Percentiles rank a stretch among this genome's conserved stretches.
Conservation (phyloP, 2,113 vertebrate species). For the Sinosuthora webbiana region DNA sequence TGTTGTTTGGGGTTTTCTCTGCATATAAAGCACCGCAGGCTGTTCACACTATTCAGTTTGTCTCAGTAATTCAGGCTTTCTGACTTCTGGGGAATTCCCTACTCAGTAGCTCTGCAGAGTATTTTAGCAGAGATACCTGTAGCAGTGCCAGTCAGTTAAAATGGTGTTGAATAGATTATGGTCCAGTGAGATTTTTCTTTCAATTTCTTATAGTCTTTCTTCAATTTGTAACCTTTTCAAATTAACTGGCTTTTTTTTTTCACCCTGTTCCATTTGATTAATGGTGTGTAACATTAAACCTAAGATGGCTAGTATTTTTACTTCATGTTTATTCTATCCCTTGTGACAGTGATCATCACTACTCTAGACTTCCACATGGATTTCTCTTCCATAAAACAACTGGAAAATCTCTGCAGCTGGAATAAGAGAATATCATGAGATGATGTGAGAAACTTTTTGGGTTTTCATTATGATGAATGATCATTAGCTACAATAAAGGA, state of each 20-base stretch:
- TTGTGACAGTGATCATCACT: not conserved
- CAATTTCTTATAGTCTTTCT: not conserved
- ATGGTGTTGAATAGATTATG: not conserved
- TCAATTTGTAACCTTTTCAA: not conserved
- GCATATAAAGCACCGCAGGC: not conserved
- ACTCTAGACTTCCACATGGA: not conserved
- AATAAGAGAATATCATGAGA: not conserved
- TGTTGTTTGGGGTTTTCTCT: not conserved
- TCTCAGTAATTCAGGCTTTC: not conserved
- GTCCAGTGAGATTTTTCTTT: not conserved
- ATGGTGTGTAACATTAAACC: not conserved
- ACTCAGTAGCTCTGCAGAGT: accelerated
- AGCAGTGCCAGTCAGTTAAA: not conserved
- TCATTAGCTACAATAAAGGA: not conserved
- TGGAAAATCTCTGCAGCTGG: not conserved
- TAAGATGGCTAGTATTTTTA: not conserved
- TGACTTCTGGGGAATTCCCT: not conserved
- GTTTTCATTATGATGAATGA: not conserved
- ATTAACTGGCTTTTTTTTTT: not conserved
- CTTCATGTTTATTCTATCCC: not conserved
- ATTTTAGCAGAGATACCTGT: not conserved
- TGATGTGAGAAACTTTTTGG: not conserved
- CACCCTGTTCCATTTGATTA: not conserved
- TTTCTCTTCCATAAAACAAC: not conserved
- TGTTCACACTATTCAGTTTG: not conserved